Evolutionary conservation across 1,140 invertebrate species (phyloP), one percentile per base, ranked within the genome.

Genomic region (Drosophila azteca): DNA sequence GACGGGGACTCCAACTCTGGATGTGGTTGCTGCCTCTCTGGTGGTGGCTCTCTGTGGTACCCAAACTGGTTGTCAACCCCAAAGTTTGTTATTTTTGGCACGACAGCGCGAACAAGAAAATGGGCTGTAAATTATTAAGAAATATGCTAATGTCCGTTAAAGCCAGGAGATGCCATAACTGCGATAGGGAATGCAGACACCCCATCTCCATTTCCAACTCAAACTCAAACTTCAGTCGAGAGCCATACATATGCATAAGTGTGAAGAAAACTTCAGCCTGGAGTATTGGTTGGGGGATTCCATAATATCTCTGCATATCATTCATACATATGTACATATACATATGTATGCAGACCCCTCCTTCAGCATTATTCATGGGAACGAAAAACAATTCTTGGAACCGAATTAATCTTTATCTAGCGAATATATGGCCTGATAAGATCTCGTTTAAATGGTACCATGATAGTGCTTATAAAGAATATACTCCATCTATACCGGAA

Each of bases 111-210:
- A 76, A 76, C 67, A 62, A 53, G 74, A 82, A 78, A 76, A 76
- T 76, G 39, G 69, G 64, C 49, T 71, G 82, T 85, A 75, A 75
- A 74, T 73, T 75, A 85, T 85, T 64, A 55, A 82, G 82, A 85
- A 87, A 76, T 87, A 85, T 85, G 82, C 82, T 87, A 85, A 85
- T 87, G 62, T 15, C 51, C 65, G 63, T 43, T 57, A 9, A 13
- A 9, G 41, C 35, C 50, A 31, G 31, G 20, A 84, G 57, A 70
- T 76, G 65, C 68, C 77, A 87, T 77, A 85, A 82, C 74, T 79
- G 62, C 45, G 68, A 83, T 79, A 79, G 51, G 61, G 58, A 61
- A 77, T 63, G 9, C 26, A 51, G 20, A 31, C n/a, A 57, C 20
- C 15, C 8, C 17, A 57, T 13, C 39, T 9, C 7, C 8, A 41